Conservation (phyloP, 2,797 vertebrate species). For the Lutjanus campechanus region DNA sequence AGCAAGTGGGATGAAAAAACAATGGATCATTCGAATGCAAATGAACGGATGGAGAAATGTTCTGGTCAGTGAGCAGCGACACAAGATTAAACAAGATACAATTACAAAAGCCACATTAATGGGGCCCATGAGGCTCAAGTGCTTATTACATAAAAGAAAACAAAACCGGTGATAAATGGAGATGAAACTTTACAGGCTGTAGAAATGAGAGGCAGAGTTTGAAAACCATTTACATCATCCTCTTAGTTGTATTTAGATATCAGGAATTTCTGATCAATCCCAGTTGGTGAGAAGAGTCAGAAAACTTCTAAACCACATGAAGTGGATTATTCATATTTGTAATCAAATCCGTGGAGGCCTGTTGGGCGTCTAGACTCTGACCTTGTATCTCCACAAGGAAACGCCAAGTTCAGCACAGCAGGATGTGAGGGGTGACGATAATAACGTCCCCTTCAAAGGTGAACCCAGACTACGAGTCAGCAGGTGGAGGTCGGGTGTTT, state of each 20-base stretch:
- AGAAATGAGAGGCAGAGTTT: too few species aligned
- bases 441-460: neutral
- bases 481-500: neutral
- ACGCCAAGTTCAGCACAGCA: neutral
- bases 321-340: too few species aligned
- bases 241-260: neutral
- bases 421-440: neutral
- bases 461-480: neutral
- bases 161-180: neutral
- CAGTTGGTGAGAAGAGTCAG: too few species aligned
- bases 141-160: neutral
- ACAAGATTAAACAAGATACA: constrained; percentile 10
- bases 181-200: neutral
- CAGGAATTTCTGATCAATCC: neutral
- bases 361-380: constrained; percentile 3
- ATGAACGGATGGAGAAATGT: constrained; percentile 21
- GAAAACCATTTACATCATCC: neutral
- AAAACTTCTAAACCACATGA: neutral
- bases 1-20: constrained; percentile 20
- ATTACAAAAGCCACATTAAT: neutral
- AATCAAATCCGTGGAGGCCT: too few species aligned
- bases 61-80: constrained; percentile 13
- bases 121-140: neutral
- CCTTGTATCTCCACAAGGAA: neutral
- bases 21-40: constrained; percentile 23